A percentile compares a stretch with the other conserved stretches of the same genome.
Evolutionary conservation across 2,797 vertebrate species (phyloP).

Genomic region (Alectoris magna): DNA sequence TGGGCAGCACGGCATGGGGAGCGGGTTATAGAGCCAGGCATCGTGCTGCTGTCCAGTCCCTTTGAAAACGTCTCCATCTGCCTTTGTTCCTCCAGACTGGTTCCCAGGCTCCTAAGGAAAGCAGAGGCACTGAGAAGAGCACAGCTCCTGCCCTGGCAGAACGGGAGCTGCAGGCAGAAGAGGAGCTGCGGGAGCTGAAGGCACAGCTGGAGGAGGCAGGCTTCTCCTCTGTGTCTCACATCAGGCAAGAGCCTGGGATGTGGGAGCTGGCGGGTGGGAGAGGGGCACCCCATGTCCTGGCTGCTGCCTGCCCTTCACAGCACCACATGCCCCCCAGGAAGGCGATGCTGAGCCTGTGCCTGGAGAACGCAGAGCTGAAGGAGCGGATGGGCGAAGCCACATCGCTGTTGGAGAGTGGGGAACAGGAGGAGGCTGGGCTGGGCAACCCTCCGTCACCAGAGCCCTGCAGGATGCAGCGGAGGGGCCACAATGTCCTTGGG

Average conservation of each 20-base stretch:
- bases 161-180: conserved; percentile 83
- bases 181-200: conserved; percentile 88
- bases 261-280: accelerated
- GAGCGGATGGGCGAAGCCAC: conserved; percentile 80
- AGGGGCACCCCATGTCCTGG: accelerated
- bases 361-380: conserved; percentile 85
- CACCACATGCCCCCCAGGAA: conserved; percentile 76
- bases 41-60: accelerated
- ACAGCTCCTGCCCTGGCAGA: background rate
- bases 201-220: conserved; percentile 88
- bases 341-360: conserved; percentile 84
- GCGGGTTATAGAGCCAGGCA: background rate
- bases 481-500: conserved; percentile 29
- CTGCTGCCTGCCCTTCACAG: background rate
- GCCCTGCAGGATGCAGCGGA: conserved; percentile 70
- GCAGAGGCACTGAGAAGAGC: background rate
- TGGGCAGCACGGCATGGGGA: accelerated
- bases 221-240: conserved; percentile 89
- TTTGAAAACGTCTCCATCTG: background rate
- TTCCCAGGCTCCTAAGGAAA: conserved; percentile 41
- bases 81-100: conserved; percentile 62
- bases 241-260: conserved; percentile 81
- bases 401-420: conserved; percentile 70
- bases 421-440: conserved; percentile 55
- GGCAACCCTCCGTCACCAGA: conserved; percentile 47